Conservation (phyloP, 1,140 invertebrate genomes). For the Pseudomyrmex flavicornis region DNA sequence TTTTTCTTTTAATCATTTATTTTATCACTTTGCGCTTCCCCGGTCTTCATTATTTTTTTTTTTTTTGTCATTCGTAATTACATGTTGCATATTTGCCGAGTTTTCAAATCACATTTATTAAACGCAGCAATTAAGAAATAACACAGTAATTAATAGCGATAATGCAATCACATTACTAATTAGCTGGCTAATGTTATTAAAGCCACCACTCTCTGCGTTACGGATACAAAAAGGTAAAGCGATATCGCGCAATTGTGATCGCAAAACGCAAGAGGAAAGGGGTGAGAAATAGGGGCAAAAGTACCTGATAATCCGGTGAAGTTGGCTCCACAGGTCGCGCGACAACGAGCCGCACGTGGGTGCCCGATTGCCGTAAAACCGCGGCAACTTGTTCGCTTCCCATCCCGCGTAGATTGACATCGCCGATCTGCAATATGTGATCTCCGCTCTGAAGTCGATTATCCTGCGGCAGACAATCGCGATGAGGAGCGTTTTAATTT, state of each 20-base stretch:
- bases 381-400: conserved; percentile 98
- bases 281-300: too few species aligned
- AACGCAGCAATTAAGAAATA: neutral
- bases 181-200: neutral
- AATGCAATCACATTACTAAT: neutral
- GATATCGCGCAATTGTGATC: conserved; percentile 6
- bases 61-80: too few species aligned
- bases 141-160: neutral
- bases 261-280: neutral
- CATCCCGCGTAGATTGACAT: conserved; percentile 97
- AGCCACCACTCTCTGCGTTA: neutral
- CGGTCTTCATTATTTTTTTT: neutral
- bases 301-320: conserved; percentile 87
- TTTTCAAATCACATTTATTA: too few species aligned
- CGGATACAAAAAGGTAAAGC: neutral
- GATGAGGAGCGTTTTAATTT: conserved; percentile 52
- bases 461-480: conserved; percentile 86
- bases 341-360: conserved; percentile 96
- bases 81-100: too few species aligned
- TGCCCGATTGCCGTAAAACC: conserved; percentile 97
- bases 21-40: neutral
- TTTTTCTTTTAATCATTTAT: neutral
- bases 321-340: conserved; percentile 93
- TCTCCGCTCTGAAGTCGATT: conserved; percentile 97
- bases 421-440: conserved; percentile 98